Evolutionary conservation across 2,113 vertebrate genomes (phyloP).

Genomic region (Hippolais icterina): DNA sequence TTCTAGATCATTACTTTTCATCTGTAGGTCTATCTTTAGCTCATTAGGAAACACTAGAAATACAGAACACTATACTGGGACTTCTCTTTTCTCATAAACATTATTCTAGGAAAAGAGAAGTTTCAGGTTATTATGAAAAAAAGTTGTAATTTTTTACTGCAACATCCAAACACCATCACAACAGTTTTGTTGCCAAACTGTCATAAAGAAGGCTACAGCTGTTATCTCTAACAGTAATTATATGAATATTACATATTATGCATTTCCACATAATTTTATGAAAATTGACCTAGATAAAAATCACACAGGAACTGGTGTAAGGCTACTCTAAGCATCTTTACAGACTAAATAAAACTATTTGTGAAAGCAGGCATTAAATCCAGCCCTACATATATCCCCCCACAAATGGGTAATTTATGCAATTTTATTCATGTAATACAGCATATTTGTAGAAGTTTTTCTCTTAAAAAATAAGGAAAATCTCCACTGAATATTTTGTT

Average conservation of each 20-base stretch:
- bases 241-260: background rate
- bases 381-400: background rate
- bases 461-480: background rate
- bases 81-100: background rate
- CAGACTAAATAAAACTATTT: background rate
- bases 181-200: background rate
- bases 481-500: background rate
- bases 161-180: background rate
- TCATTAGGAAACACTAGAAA: background rate
- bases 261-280: background rate
- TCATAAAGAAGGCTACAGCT: background rate
- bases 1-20: background rate
- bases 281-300: background rate
- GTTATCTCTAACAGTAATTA: background rate
- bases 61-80: background rate
- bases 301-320: background rate
- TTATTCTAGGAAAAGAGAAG: background rate
- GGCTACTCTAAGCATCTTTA: background rate
- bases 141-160: background rate
- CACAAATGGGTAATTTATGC: background rate
- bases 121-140: background rate
- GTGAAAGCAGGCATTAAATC: background rate
- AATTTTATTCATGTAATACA: background rate
- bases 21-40: background rate
- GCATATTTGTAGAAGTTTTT: background rate